Evolutionary conservation across 2,888 invertebrate species (phyloP).

Genomic region (Petrophora chlorosata): DNA sequence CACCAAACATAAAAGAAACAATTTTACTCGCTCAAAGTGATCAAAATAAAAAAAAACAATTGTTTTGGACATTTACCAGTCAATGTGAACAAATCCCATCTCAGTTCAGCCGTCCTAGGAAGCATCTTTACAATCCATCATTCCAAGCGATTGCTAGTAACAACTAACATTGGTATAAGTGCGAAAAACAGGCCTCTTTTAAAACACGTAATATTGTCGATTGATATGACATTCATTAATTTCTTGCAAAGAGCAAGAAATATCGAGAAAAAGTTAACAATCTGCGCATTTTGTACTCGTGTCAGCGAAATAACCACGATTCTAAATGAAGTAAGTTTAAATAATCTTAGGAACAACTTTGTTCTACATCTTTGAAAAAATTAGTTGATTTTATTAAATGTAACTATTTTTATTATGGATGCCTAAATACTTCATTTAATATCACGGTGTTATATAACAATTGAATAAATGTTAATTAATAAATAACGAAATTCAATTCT

Average conservation of each 20-base stretch:
- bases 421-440: no score
- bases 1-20: not conserved
- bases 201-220: constrained; percentile 48
- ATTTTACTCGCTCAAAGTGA: constrained; percentile 3
- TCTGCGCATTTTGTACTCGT: no score
- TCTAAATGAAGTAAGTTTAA: no score
- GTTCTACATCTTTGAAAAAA: no score
- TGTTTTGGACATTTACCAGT: not conserved
- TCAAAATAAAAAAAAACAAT: not conserved
- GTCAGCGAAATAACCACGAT: no score
- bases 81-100: not conserved
- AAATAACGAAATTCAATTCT: no score
- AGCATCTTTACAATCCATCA: constrained; percentile 8
- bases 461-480: no score
- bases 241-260: not conserved
- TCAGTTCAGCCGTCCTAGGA: constrained; percentile 2
- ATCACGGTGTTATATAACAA: no score
- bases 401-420: no score
- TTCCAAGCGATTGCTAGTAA: constrained; percentile 38
- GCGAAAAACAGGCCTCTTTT: constrained; percentile 36
- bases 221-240: constrained; percentile 43
- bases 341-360: no score
- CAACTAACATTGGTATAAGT: constrained; percentile 56
- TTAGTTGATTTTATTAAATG: no score
- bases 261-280: not conserved